Base-by-base conservation (phyloP, 2,888 invertebrate species). In the Platycheirus rosarum region DNA sequence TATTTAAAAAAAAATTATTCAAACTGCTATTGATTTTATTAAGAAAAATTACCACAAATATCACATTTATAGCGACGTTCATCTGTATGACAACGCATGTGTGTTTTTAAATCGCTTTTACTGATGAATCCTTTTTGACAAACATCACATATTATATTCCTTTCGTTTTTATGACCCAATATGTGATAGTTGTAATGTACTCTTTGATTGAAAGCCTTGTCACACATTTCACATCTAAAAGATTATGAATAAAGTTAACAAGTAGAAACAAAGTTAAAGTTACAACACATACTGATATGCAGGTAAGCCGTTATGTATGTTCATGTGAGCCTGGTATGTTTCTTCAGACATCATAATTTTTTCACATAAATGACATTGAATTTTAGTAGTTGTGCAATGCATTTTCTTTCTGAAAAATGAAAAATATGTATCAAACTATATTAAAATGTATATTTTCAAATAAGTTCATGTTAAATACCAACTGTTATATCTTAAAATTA, bases 11-110 rank as follows among this genome's bases (percentile, higher is more conserved):
- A 35, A 2, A n/a, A n/a, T n/a, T n/a, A n/a, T n/a, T n/a, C n/a
- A n/a, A n/a, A n/a, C n/a, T n/a, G n/a, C 9, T 35, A 2, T 35
- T 35, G 6, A 0, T 35, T 11, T 35, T 26, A 37, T 18, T 3
- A 13, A 51, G 11, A 4, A 1, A n/a, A 3, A 0, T 76, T 85
- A 87, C 86, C 86, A 60, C 88, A 88, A 65, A 88, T 73, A 71
- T 88, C 86, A 66, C 88, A 88, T 16, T 85, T 85, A 51, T 87
- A 87, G 2, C 85, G 86, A 0, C 88, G 84, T 35, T 87, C 85
- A 62, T 86, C 87, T 0, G 85, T 87, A 55, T 88, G 88, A 2
- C 71, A 63, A 4, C 88, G 85, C 35, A 79, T 80, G 53, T 88
- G 88, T 26, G 86, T 84, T 29, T 84, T 85, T 7, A 88, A 70